A percentile compares a stretch with the other conserved stretches of the same genome.
These are phyloP conservation scores for Pelobates fuscus DNA, from an alignment of 2,113 vertebrate species.

Conservation along the genomic window DNA sequence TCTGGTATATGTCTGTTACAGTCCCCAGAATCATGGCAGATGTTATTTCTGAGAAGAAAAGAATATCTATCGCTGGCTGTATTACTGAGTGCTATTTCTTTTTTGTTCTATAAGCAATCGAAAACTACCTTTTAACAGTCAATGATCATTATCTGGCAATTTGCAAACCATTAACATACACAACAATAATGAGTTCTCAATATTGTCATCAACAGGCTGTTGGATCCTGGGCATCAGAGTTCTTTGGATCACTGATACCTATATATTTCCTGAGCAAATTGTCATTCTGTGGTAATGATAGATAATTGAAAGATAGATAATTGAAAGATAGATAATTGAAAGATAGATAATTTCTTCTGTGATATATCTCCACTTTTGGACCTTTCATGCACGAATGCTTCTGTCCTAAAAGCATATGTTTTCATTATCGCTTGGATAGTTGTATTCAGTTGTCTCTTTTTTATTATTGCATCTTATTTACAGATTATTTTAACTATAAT, in stretches of 20 bases:
- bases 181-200: conserved; percentile 48
- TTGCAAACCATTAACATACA: conserved; percentile 55
- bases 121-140: conserved; percentile 50
- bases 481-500: conserved; percentile 50
- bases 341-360: conserved; percentile 61
- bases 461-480: conserved; percentile 50
- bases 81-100: conserved; percentile 57
- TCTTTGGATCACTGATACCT: conserved; percentile 52
- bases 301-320: too few species aligned
- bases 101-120: conserved; percentile 52
- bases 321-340: too few species aligned
- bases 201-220: conserved; percentile 53
- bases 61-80: conserved; percentile 52
- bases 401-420: conserved; percentile 44
- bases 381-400: conserved; percentile 53
- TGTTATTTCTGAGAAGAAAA: conserved; percentile 16
- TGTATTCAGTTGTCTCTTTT: conserved; percentile 50
- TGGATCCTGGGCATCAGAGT: conserved; percentile 54
- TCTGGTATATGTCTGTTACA: conserved; percentile 57
- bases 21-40: conserved; percentile 56
- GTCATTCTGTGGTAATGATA: conserved; percentile 54
- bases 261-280: conserved; percentile 56
- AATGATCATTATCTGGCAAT: conserved; percentile 56
- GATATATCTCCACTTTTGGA: conserved; percentile 55
- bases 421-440: conserved; percentile 56